phyloP scores from a whole-genome alignment of 92 coral and sea anemone genomes.

The Montipora capitata region DNA sequence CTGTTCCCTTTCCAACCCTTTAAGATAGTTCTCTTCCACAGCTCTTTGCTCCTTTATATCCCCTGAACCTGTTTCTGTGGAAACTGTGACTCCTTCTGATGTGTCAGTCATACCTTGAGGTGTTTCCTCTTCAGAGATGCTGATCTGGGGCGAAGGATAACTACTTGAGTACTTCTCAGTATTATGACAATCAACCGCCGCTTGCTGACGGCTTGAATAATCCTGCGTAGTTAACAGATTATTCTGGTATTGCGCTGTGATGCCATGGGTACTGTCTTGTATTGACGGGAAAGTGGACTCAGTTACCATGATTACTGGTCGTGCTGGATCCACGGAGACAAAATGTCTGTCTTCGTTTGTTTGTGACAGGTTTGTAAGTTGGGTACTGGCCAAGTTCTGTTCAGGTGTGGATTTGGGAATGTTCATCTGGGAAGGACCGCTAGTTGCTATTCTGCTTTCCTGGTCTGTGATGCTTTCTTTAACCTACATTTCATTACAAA shows the following conservation, averaged over 20 bases:
- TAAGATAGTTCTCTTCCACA: constrained; percentile 19
- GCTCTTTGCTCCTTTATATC: neutral
- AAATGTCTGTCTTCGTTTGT: constrained; percentile 11
- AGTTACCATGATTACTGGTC: constrained; percentile 39
- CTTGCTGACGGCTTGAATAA: neutral
- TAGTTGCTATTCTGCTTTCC: neutral
- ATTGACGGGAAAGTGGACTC: constrained; percentile 37
- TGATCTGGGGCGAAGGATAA: constrained; percentile 8
- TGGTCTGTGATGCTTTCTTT: neutral
- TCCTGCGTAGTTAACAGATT: neutral
- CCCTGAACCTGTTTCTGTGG: constrained; percentile 17
- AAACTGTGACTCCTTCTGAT: neutral
- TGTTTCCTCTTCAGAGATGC: constrained; percentile 2
- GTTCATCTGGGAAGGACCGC: constrained; percentile 21
- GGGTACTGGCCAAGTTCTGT: constrained; percentile 12
- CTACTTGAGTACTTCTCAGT: neutral
- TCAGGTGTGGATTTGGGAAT: constrained; percentile 11
- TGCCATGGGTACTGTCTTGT: constrained; percentile 6
- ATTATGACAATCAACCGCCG: neutral
- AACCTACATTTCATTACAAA: neutral
- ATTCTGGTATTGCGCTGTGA: constrained; percentile 1
- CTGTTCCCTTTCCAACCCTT: constrained; percentile 2
- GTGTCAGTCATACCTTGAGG: neutral
- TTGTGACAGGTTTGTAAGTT: constrained; percentile 10
- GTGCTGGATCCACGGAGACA: constrained; percentile 36